Evolutionary conservation across 2,888 invertebrate species (phyloP), one percentile per base, ranked within the genome.

Genomic region (Dione vanillae): DNA sequence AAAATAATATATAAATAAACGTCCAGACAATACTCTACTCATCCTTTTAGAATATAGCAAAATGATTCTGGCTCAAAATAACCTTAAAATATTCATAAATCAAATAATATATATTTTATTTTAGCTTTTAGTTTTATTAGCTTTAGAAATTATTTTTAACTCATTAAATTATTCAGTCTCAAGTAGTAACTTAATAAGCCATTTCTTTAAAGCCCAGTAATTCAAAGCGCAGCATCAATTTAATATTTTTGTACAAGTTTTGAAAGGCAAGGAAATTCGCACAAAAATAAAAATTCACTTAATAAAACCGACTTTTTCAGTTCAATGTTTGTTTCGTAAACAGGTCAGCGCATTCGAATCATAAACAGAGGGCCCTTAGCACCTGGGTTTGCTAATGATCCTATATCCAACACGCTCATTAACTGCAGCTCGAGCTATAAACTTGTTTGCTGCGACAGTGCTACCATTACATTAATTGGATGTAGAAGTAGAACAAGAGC

Each of bases 381-480:
- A 68, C 68, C 68, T 61, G 68, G 37, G 49, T 45, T 43, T 59
- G 68, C 68, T 68, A 68, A 68, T 68, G 61, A 62, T 64, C 51
- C 51, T 43, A 69, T 68, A 68, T 69, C 71, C 71, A 64, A 69
- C 72, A 58, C 58, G 49, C 65, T 69, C 67, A 74, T 67, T 69
- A 73, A 69, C 59, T 58, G 54, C 61, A 62, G 16, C 47, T 64
- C 64, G 14, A 49, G 35, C 65, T 71, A 71, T 68, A 67, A 73
- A 71, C 66, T 71, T 69, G 65, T 71, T 68, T 73, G 41, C 65
- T 40, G 54, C 58, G 58, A 62, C 65, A 66, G 68, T 71, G 49
- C 51, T 52, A 52, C 71, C 68, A 73, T 73, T 71, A 66, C 27
- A 45, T 61, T 68, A 73, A 73, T 73, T 68, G 65, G 65, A 54